Percentiles rank a stretch among this genome's conserved stretches.
phyloP scores from a whole-genome alignment of 1,140 invertebrate genomes.

The Ctenoplectra terminalis region DNA sequence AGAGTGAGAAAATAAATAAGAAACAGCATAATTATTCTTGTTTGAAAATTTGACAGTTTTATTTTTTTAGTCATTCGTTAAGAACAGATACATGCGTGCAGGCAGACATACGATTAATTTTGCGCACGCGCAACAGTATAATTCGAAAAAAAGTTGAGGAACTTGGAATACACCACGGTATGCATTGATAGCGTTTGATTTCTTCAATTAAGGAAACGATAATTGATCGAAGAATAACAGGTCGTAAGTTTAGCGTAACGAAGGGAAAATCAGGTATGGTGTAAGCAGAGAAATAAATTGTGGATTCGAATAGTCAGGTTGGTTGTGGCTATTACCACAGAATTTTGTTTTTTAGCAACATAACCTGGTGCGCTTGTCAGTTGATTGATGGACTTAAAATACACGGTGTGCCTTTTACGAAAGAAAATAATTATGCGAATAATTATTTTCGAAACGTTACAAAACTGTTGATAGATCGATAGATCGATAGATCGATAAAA shows the following conservation, averaged over 20 bases:
- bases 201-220: neutral
- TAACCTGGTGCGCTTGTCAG: slow-evolving; percentile 48
- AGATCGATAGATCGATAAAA: neutral
- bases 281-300: slow-evolving; percentile 6
- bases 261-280: slow-evolving; percentile 38
- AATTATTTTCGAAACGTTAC: no score
- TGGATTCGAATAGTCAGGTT: slow-evolving; percentile 38
- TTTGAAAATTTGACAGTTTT: no score
- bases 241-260: slow-evolving; percentile 27
- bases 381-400: neutral
- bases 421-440: neutral
- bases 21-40: no score
- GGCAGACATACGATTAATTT: neutral
- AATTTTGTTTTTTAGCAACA: slow-evolving; percentile 23
- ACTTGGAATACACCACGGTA: slow-evolving; percentile 17
- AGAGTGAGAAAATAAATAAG: no score
- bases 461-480: neutral
- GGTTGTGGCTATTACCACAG: slow-evolving; percentile 6
- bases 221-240: neutral
- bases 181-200: slow-evolving; percentile 1
- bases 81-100: neutral
- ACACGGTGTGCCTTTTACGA: neutral
- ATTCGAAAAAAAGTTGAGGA: neutral
- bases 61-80: no score
- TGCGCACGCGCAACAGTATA: slow-evolving; percentile 12